These are phyloP conservation scores for Gymnothorax javanicus DNA, from an alignment of 2,797 vertebrate genomes.

Conservation along the genomic window DNA sequence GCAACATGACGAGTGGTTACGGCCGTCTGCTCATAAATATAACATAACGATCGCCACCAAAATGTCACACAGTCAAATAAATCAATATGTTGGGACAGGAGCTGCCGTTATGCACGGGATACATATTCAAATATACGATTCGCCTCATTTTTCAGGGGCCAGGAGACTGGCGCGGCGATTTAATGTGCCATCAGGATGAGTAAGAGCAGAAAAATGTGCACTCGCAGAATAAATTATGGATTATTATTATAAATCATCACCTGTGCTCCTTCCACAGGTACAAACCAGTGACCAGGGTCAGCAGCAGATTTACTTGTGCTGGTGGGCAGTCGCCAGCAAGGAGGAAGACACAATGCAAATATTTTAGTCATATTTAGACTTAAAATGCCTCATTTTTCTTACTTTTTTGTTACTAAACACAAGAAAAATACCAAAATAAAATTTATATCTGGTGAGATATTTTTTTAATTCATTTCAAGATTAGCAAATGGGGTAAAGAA, in stretches of 20 bases:
- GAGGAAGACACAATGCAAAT: too few species aligned
- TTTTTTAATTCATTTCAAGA: too few species aligned
- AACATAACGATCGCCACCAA: slow-evolving; percentile 98
- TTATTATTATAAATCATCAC: too few species aligned
- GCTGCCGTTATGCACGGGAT: slow-evolving; percentile 85
- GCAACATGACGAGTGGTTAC: slow-evolving; percentile 96
- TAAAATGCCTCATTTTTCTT: too few species aligned
- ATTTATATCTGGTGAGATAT: too few species aligned
- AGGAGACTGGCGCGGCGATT: slow-evolving; percentile 61
- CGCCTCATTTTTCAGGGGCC: not conserved
- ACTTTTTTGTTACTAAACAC: too few species aligned
- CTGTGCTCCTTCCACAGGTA: not conserved
- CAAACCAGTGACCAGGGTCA: not conserved
- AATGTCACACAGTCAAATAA: slow-evolving; percentile 97
- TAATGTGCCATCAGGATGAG: slow-evolving; percentile 76
- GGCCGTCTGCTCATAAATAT: slow-evolving; percentile 97
- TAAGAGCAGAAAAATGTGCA: slow-evolving; percentile 46
- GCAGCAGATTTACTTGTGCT: slow-evolving; percentile 30
- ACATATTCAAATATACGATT: slow-evolving; percentile 46
- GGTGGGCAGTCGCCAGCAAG: slow-evolving; percentile 27
- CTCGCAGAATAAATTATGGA: not conserved
- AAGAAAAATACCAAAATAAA: too few species aligned
- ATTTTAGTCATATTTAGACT: too few species aligned
- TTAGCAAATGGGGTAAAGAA: too few species aligned
- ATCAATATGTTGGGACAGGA: slow-evolving; percentile 93